Conservation (phyloP, 2,888 invertebrate species). For the Prosapia bicincta region DNA sequence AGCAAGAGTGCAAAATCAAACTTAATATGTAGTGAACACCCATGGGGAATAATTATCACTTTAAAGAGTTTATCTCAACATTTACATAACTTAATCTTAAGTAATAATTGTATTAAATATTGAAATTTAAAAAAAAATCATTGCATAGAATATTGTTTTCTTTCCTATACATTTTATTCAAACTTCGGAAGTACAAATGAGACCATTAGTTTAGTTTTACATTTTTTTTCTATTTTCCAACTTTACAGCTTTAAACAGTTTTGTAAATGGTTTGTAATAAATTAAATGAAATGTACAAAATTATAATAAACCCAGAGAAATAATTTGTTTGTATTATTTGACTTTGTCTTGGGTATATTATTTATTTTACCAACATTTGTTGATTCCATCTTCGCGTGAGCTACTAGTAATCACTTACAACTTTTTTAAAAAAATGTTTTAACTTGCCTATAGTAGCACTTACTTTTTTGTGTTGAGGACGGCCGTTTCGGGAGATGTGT, state of each 20-base stretch:
- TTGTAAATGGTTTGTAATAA: not conserved
- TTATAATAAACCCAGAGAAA: no score
- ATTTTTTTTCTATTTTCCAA: not conserved
- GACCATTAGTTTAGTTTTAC: not conserved
- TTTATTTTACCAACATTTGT: no score
- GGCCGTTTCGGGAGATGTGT: no score
- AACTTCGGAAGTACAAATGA: not conserved
- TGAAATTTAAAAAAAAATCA: not conserved
- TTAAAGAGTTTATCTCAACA: not conserved
- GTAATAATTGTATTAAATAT: not conserved
- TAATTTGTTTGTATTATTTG: no score
- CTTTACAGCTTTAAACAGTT: not conserved
- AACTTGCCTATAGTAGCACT: no score
- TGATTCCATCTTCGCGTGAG: no score
- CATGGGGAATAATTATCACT: not conserved
- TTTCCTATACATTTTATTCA: not conserved
- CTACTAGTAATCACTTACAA: no score
- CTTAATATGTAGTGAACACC: not conserved
- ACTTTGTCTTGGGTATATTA: no score
- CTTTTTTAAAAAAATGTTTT: no score
- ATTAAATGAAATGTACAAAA: not conserved
- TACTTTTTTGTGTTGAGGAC: no score
- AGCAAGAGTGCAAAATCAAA: not conserved
- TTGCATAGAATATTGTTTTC: not conserved
- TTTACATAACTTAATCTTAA: not conserved